Conservation (phyloP, 2,797 vertebrate species). For the Monodelphis domestica region DNA sequence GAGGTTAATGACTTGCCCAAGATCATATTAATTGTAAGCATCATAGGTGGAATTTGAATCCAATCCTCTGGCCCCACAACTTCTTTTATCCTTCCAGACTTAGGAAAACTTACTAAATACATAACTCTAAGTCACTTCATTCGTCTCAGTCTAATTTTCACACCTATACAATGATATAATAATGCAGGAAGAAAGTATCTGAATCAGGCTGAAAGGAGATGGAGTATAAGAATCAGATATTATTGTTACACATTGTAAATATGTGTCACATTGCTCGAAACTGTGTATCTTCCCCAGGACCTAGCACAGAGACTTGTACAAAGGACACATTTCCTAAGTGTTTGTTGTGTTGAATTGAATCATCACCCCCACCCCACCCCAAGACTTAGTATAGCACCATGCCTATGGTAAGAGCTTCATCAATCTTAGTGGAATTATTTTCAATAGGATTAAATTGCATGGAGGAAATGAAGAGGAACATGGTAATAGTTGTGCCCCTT, state of each 20-base stretch:
- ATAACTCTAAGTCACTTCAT: neutral
- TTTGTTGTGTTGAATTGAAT: neutral
- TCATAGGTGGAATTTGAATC: neutral
- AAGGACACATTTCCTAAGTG: neutral
- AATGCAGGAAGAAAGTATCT: neutral
- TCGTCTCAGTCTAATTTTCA: neutral
- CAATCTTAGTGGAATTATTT: neutral
- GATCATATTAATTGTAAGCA: neutral
- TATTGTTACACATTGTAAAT: neutral
- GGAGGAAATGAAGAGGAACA: neutral
- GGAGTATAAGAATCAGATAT: neutral
- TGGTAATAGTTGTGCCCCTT: neutral
- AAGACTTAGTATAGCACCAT: neutral
- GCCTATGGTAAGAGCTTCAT: neutral
- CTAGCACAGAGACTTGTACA: neutral
- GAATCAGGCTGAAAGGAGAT: neutral
- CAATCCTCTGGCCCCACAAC: neutral
- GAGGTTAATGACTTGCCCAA: neutral
- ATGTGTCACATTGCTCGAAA: neutral
- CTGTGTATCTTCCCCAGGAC: neutral
- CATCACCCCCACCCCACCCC: neutral
- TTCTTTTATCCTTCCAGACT: neutral
- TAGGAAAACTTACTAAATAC: neutral
- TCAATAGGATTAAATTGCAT: neutral
- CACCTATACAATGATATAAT: neutral